Evolutionary conservation across 2,888 invertebrate species (phyloP).

Genomic region (Steinernema scapterisci): DNA sequence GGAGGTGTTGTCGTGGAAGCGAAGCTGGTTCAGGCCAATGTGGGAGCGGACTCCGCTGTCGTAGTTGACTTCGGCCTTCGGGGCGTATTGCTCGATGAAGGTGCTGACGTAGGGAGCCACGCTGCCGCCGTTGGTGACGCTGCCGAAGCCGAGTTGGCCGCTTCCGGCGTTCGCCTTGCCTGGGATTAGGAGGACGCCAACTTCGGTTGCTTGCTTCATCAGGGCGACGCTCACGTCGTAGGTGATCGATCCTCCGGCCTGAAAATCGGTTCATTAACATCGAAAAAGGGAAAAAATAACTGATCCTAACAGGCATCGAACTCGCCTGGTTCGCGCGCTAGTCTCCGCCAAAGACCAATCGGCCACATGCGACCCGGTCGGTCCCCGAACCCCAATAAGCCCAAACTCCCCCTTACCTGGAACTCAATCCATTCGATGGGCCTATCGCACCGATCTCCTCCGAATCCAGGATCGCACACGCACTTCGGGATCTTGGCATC

Average conservation of each 20-base stretch:
- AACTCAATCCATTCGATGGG: constrained; percentile 63
- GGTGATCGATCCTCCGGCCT: constrained; percentile 30
- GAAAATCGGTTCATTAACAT: constrained; percentile 62
- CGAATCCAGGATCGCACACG: constrained; percentile 92
- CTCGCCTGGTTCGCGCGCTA: no score
- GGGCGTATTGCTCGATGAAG: constrained; percentile 33
- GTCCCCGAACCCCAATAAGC: no score
- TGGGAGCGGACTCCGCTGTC: constrained; percentile 39
- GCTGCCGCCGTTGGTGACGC: constrained; percentile 44
- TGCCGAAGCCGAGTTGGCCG: constrained; percentile 69
- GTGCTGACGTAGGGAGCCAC: constrained; percentile 4
- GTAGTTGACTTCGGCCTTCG: constrained; percentile 36
- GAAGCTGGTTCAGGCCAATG: constrained; percentile 25
- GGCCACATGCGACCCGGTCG: no score
- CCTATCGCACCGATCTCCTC: constrained; percentile 74
- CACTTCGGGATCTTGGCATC: constrained; percentile 73
- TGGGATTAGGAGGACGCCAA: constrained; percentile 89
- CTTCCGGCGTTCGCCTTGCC: constrained; percentile 47
- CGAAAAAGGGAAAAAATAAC: no score
- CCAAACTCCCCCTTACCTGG: constrained; percentile 30
- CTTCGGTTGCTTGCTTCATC: constrained; percentile 74
- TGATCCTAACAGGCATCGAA: no score
- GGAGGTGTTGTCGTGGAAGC: constrained; percentile 53
- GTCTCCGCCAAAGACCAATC: no score
- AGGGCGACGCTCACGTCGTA: constrained; percentile 31